Percentiles rank a stretch among this genome's conserved stretches.
Evolutionary conservation across 2,113 vertebrate genomes (phyloP).

Genomic region (Marmota monax): DNA sequence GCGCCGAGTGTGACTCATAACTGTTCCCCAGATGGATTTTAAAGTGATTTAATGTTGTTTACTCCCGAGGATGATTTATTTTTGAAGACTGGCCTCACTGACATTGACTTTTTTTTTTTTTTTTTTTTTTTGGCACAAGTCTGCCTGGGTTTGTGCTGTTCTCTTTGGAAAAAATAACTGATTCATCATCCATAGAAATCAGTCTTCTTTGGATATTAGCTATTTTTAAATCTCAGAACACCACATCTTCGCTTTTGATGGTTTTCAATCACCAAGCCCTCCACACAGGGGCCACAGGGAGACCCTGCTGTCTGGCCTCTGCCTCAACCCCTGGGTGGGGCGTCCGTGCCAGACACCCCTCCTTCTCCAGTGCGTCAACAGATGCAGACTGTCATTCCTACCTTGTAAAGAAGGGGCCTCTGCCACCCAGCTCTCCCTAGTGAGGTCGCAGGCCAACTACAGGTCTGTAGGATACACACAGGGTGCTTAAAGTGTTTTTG

Average conservation of each 20-base stretch:
- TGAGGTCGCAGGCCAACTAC: neutral
- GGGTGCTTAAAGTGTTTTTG: slow-evolving; percentile 33
- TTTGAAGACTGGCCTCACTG: neutral
- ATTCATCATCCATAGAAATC: neutral
- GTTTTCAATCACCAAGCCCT: neutral
- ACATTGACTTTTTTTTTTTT: neutral
- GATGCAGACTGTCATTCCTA: slow-evolving; percentile 47
- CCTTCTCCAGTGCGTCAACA: slow-evolving; percentile 23
- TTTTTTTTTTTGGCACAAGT: neutral
- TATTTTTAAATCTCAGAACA: neutral
- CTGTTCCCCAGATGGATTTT: neutral
- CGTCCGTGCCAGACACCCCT: neutral
- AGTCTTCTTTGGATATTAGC: neutral
- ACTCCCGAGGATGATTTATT: neutral
- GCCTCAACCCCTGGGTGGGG: slow-evolving; percentile 4
- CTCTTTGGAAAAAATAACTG: neutral
- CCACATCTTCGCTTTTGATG: neutral
- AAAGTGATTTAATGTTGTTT: slow-evolving; percentile 24
- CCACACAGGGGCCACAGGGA: neutral
- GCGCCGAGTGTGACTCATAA: neutral
- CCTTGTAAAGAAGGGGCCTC: slow-evolving; percentile 18
- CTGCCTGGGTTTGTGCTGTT: neutral
- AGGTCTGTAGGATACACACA: slow-evolving; percentile 37
- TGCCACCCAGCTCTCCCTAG: neutral
- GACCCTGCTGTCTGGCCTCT: neutral